Percentiles rank a stretch among this genome's conserved stretches.
These are phyloP conservation scores for Epiperipatus broadwayi DNA, from an alignment of 2,888 invertebrate genomes.

Conservation along the genomic window DNA sequence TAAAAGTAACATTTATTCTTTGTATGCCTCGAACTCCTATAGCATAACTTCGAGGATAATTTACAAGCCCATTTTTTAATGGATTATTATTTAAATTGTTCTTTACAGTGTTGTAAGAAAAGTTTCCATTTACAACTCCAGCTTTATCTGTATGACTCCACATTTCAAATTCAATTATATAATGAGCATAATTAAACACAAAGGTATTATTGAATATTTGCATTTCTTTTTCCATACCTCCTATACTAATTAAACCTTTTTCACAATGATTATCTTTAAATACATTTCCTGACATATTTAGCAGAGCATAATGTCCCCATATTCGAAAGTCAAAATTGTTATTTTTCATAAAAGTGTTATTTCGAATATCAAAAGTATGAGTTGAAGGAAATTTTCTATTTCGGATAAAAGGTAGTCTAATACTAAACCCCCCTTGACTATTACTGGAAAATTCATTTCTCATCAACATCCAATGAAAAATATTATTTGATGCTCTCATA, in stretches of 20 bases:
- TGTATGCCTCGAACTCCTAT: constrained; percentile 85
- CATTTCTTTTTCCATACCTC: constrained; percentile 92
- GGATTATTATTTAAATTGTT: constrained; percentile 42
- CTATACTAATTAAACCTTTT: constrained; percentile 52
- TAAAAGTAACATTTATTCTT: constrained; percentile 69
- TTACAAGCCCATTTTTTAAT: constrained; percentile 24
- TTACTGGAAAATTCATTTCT: constrained; percentile 72
- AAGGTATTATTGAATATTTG: constrained; percentile 60
- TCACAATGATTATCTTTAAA: constrained; percentile 70
- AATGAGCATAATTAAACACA: constrained; percentile 54
- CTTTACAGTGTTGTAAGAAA: constrained; percentile 55
- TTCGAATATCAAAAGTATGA: constrained; percentile 66
- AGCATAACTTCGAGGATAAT: constrained; percentile 50
- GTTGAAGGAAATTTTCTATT: constrained; percentile 83
- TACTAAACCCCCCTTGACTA: constrained; percentile 60
- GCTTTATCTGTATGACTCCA: constrained; percentile 76
- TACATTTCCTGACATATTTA: constrained; percentile 64
- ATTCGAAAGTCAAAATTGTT: constrained; percentile 59
- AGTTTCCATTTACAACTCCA: constrained; percentile 57
- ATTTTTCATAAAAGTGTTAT: constrained; percentile 71
- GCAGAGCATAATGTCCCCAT: constrained; percentile 78
- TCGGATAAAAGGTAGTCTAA: constrained; percentile 82
- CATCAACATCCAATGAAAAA: constrained; percentile 81
- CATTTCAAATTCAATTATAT: constrained; percentile 65
- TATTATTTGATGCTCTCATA: constrained; percentile 80